phyloP scores from a whole-genome alignment of 2,113 vertebrate genomes.

The Nycticebus coucang region DNA sequence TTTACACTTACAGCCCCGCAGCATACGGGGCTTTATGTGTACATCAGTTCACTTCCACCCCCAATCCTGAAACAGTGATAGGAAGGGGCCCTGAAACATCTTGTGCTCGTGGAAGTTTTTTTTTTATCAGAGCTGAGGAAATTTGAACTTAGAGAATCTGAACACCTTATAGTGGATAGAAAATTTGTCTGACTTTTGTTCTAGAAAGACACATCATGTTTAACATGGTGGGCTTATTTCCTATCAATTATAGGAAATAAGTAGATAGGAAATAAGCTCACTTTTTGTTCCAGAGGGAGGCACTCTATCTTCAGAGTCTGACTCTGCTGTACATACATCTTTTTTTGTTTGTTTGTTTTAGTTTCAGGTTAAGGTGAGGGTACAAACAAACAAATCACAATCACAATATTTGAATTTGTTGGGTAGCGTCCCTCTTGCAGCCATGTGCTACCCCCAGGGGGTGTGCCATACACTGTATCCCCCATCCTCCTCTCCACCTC shows the following conservation, averaged over 20 bases:
- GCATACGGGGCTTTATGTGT: background rate
- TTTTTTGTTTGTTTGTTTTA: background rate
- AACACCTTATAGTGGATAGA: background rate
- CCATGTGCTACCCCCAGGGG: no score
- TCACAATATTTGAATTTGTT: no score
- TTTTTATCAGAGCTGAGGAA: background rate
- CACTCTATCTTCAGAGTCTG: background rate
- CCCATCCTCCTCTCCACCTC: no score
- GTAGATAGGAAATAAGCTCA: background rate
- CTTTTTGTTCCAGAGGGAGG: background rate
- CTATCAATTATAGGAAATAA: no score
- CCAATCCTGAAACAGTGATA: background rate
- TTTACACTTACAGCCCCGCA: background rate
- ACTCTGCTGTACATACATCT: background rate
- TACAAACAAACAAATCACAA: no score
- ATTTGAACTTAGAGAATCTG: background rate
- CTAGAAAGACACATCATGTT: background rate
- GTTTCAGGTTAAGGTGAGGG: no score
- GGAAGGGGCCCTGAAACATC: background rate
- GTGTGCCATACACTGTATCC: no score
- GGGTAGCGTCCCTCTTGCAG: no score
- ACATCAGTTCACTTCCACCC: background rate
- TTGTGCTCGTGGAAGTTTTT: accelerated
- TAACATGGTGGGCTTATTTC: no score
- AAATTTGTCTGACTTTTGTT: background rate